Evolutionary conservation across 1,140 invertebrate genomes (phyloP), one percentile per base, ranked within the genome.

Genomic region (Triops cancriformis): DNA sequence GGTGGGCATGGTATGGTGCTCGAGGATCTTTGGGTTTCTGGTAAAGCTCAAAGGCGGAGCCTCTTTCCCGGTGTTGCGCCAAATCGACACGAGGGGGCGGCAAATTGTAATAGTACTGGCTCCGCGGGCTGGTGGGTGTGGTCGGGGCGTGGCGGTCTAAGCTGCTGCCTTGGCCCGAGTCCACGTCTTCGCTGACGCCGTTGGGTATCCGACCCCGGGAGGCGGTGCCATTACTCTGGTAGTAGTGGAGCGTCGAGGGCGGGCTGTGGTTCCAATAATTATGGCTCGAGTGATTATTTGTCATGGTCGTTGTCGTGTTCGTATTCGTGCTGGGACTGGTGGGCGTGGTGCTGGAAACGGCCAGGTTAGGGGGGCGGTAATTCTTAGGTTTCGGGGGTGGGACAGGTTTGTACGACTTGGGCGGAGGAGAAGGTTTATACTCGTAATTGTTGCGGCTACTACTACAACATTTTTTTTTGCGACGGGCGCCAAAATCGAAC

Each of bases 21-120:
- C 82, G 74, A 12, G 83, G 81, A 76, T 85, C 84, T 23, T 82
- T 88, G n/a, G 94, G 94, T 85, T 97, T 97, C 81, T 93, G 91
- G 84, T 98, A 98, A 42, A 97, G 86, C 83, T 98, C 95, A 84
- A 98, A 98, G 11, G 96, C 96, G 81, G 94, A 96, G n/a, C 94
- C 94, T 73, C 94, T 87, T 83, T 96, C 94, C 26, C 81, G 79
- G 82, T 93, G 92, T 14, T 93, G 93, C 7, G 92, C 91, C 81
- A 94, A 85, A 85, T 94, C 93, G 41, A 90, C 83, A 79, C 84
- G 84, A n/a, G 86, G 84, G 5, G 87, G 85, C 23, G 88, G 86
- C 73, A 89, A 86, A 81, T 89, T 89, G 81, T 89, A 88, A 80
- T 89, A 89, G 82, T 89, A 89, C 80, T 88, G 87, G 76, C 80